Evolutionary conservation across 1,140 invertebrate genomes (phyloP).

Genomic region (Meloidogyne floridensis): DNA sequence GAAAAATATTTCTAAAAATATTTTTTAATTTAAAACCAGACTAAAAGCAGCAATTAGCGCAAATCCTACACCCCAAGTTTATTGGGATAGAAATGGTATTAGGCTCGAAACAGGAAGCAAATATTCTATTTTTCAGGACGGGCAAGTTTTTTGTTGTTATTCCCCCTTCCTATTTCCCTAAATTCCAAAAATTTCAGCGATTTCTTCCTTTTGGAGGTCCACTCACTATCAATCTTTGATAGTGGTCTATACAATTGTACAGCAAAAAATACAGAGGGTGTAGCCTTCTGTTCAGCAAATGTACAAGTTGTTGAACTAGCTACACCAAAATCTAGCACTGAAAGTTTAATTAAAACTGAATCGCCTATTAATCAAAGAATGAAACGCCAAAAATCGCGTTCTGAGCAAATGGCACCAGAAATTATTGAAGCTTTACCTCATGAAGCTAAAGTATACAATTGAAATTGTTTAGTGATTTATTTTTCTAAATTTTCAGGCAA

Average conservation of each 20-base stretch:
- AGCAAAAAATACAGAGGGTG: slow-evolving; percentile 58
- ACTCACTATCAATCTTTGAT: slow-evolving; percentile 57
- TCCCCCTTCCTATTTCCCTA: background rate
- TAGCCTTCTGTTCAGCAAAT: slow-evolving; percentile 58
- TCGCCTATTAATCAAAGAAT: slow-evolving; percentile 43
- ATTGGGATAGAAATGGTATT: slow-evolving; percentile 62
- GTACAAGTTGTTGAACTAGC: slow-evolving; percentile 39
- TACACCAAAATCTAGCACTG: background rate
- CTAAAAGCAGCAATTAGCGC: slow-evolving; percentile 61
- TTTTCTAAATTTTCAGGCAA: slow-evolving; percentile 13
- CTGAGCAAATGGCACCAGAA: slow-evolving; percentile 50
- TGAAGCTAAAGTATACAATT: slow-evolving; percentile 36
- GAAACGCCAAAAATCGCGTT: slow-evolving; percentile 25
- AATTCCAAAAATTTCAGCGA: slow-evolving; percentile 32
- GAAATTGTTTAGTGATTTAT: background rate
- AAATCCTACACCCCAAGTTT: slow-evolving; percentile 56
- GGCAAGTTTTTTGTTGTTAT: slow-evolving; percentile 19
- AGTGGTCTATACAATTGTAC: slow-evolving; percentile 64
- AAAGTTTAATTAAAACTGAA: slow-evolving; percentile 21
- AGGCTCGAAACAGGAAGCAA: slow-evolving; percentile 65
- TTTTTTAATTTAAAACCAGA: slow-evolving; percentile 21
- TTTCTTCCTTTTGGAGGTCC: slow-evolving; percentile 64
- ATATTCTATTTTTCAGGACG: slow-evolving; percentile 64
- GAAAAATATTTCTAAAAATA: too few relatives aligned
- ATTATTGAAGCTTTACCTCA: slow-evolving; percentile 63